phyloP scores from a whole-genome alignment of 2,113 vertebrate species.

The Nycticebus coucang region DNA sequence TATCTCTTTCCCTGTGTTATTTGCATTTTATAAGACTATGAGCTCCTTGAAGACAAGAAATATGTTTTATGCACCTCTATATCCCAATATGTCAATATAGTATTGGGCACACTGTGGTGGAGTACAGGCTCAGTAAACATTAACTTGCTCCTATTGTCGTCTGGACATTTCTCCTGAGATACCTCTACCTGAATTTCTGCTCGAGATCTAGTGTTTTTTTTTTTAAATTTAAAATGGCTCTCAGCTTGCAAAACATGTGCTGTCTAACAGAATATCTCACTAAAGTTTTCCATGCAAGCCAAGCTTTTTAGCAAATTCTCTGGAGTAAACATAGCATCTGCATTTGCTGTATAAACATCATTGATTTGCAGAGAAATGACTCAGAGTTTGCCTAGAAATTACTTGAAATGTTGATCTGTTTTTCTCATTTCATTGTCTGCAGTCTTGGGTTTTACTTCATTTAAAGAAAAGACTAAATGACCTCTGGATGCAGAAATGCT shows the following conservation, averaged over 20 bases:
- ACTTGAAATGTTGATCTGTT: background rate
- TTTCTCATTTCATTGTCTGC: background rate
- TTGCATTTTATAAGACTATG: background rate
- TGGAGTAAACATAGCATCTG: slow-evolving; percentile 18
- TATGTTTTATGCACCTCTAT: rapidly evolving
- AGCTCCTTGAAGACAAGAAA: background rate
- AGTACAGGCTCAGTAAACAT: rapidly evolving
- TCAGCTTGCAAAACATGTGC: background rate
- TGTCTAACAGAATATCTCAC: background rate
- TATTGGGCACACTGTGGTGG: rapidly evolving
- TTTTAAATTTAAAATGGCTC: background rate
- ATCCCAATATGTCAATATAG: background rate
- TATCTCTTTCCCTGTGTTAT: background rate
- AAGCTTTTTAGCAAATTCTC: background rate
- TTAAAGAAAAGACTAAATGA: slow-evolving; percentile 17
- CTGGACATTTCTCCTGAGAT: background rate
- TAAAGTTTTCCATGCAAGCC: background rate
- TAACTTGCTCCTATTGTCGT: background rate
- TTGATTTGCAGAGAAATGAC: slow-evolving; percentile 17
- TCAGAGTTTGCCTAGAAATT: background rate
- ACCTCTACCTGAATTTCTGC: background rate
- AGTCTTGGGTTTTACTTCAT: background rate
- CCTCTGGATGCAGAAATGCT: background rate
- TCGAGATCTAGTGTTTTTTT: background rate
- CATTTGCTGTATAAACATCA: background rate